These are phyloP conservation scores for Malurus melanocephalus DNA, from an alignment of 2,113 vertebrate genomes.

Conservation along the genomic window DNA sequence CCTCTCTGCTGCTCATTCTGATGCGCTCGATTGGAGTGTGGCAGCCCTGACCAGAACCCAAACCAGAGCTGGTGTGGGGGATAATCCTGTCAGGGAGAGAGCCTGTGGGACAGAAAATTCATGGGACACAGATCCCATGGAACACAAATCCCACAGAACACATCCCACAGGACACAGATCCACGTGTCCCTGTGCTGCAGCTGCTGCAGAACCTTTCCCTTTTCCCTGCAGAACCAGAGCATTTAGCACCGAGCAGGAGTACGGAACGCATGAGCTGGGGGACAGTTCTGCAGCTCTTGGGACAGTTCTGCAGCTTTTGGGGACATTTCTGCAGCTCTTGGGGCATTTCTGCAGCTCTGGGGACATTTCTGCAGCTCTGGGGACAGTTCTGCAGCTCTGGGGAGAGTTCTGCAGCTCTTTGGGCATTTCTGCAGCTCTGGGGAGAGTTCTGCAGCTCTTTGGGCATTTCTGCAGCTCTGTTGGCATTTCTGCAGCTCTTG, in stretches of 20 bases:
- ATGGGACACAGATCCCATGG: accelerated
- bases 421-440: background rate
- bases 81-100: background rate
- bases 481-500: too few species aligned
- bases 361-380: background rate
- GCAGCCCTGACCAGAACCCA: background rate
- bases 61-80: accelerated
- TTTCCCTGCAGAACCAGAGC: too few species aligned
- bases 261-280: background rate
- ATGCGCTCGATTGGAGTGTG: accelerated
- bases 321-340: too few species aligned
- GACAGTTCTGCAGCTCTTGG: background rate
- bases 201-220: background rate
- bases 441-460: too few species aligned
- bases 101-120: too few species aligned
- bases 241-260: background rate
- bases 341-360: too few species aligned
- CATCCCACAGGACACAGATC: accelerated
- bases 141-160: accelerated
- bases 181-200: accelerated
- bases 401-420: too few species aligned
- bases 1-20: background rate
- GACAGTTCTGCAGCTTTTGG: too few species aligned
- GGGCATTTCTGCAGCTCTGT: background rate
- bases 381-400: too few species aligned